phyloP scores from a whole-genome alignment of 1,140 invertebrate species.

The Zophobas atratus region DNA sequence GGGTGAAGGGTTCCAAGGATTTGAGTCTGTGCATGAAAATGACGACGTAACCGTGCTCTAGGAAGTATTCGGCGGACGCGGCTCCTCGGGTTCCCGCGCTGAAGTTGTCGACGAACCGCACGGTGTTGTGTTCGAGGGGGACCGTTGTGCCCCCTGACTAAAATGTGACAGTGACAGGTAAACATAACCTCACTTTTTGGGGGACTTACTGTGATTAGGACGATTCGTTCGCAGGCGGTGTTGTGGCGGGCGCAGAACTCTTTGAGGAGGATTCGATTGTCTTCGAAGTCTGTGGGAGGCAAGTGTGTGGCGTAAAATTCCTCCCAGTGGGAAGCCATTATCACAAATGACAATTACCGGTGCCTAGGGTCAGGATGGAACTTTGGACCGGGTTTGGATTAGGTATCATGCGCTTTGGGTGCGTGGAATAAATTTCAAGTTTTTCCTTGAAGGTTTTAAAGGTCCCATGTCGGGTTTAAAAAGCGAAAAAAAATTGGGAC shows the following conservation, averaged over 20 bases:
- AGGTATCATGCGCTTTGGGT: too few species aligned
- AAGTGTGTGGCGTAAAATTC: constrained; percentile 85
- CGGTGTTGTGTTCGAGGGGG: constrained; percentile 96
- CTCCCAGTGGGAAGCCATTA: constrained; percentile 79
- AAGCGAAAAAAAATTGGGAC: too few species aligned
- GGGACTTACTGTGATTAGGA: constrained; percentile 82
- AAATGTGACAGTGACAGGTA: constrained; percentile 60
- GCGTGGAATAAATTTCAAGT: too few species aligned
- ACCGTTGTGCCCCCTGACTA: constrained; percentile 97
- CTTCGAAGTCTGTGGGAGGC: constrained; percentile 81
- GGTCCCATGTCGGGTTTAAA: too few species aligned
- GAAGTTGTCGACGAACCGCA: constrained; percentile 98
- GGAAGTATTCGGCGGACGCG: constrained; percentile 95
- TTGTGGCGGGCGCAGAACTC: constrained; percentile 80
- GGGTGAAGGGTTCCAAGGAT: constrained; percentile 90
- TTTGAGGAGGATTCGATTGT: constrained; percentile 78
- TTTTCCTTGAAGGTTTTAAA: too few species aligned
- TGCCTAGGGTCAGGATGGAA: neutral
- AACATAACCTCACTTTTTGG: constrained; percentile 54
- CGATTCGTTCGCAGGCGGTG: constrained; percentile 77
- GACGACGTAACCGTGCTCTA: constrained; percentile 84
- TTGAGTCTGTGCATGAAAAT: constrained; percentile 87
- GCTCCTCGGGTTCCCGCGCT: constrained; percentile 96
- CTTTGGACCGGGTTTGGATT: neutral
- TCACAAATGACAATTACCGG: neutral